A percentile compares a stretch with the other conserved stretches of the same genome.
These are phyloP conservation scores for Uropsilus gracilis DNA, from an alignment of 2,113 vertebrate genomes.

Conservation along the genomic window DNA sequence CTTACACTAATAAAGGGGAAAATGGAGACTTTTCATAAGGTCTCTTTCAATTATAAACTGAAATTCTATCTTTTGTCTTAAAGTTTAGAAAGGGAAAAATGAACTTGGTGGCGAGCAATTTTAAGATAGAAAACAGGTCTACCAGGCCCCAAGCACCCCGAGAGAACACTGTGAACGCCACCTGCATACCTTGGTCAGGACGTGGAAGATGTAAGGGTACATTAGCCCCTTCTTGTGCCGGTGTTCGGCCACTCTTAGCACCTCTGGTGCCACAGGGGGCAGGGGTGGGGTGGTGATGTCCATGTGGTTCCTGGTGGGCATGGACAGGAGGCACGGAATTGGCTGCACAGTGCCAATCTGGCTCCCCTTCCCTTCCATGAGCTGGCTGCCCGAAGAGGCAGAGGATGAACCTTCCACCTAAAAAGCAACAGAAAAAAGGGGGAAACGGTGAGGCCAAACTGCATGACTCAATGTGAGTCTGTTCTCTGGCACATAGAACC, in stretches of 20 bases:
- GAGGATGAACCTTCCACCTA: conserved; percentile 91
- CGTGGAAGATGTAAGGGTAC: conserved; percentile 97
- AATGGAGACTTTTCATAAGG: conserved; percentile 19
- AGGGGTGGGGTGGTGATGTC: conserved; percentile 96
- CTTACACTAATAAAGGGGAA: not conserved
- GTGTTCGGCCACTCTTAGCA: conserved; percentile 96
- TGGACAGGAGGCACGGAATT: conserved; percentile 96
- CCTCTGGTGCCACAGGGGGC: conserved; percentile 94
- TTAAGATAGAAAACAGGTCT: not conserved
- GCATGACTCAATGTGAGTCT: not conserved
- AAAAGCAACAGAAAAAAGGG: conserved; percentile 60
- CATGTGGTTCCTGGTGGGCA: conserved; percentile 98
- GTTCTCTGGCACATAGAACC: not conserved
- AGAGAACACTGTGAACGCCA: not conserved
- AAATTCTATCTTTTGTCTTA: not conserved
- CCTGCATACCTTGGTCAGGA: conserved; percentile 93
- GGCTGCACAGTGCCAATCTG: conserved; percentile 87
- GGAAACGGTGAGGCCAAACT: not conserved
- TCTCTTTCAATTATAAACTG: not conserved
- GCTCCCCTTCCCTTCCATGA: conserved; percentile 88
- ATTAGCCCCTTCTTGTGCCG: conserved; percentile 97
- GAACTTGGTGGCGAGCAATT: conserved; percentile 11
- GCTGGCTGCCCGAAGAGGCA: conserved; percentile 88
- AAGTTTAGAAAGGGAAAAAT: not conserved
- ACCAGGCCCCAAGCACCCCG: not conserved